These are phyloP conservation scores for Ornithorhynchus anatinus DNA, from an alignment of 2,113 vertebrate genomes.

Conservation along the genomic window DNA sequence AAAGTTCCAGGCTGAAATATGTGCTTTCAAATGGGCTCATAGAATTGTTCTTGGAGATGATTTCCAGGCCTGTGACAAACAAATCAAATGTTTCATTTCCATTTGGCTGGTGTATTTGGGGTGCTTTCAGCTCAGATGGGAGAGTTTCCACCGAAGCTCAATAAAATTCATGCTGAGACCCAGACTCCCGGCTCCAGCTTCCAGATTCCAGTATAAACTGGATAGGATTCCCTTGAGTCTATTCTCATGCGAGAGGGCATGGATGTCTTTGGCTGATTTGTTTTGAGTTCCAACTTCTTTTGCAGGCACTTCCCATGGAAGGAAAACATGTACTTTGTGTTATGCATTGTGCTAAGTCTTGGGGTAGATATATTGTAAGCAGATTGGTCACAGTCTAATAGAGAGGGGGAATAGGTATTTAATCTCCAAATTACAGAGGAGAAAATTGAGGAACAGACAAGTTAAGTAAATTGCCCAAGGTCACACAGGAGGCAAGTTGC, in stretches of 20 bases:
- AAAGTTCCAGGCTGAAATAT: conserved; percentile 29
- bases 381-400: too few species aligned
- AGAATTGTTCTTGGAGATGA: conserved; percentile 10
- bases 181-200: too few species aligned
- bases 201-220: conserved; percentile 6
- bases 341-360: too few species aligned
- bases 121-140: conserved; percentile 34
- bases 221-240: conserved; percentile 25
- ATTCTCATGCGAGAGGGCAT: neutral
- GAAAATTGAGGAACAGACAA: too few species aligned
- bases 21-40: conserved; percentile 17
- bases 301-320: conserved; percentile 21
- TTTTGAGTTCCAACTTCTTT: conserved; percentile 32
- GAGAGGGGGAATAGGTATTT: too few species aligned
- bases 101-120: conserved; percentile 38
- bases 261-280: conserved; percentile 1
- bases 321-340: too few species aligned
- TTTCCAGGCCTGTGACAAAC: conserved; percentile 28
- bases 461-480: too few species aligned
- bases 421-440: too few species aligned
- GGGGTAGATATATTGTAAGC: too few species aligned
- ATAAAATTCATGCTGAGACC: conserved; percentile 41
- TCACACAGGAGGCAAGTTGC: too few species aligned
- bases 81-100: conserved; percentile 25
- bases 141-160: conserved; percentile 35